phyloP scores from a whole-genome alignment of 2,888 invertebrate species.

The Eupelmus urozonus region DNA sequence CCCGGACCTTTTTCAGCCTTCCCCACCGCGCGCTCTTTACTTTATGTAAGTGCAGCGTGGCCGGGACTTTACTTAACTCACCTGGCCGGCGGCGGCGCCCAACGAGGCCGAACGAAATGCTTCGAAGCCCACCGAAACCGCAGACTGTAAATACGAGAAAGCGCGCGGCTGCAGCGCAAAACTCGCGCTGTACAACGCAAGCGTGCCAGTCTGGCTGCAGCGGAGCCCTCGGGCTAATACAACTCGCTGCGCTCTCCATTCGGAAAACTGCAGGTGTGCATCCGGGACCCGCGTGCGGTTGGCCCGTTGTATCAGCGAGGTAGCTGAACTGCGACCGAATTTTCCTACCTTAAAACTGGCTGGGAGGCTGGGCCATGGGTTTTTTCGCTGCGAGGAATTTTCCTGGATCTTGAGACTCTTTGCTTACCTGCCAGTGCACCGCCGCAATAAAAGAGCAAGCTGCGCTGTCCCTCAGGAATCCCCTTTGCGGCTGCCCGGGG shows the following conservation, averaged over 20 bases:
- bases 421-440: neutral
- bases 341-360: slow-evolving; percentile 15
- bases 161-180: slow-evolving; percentile 1
- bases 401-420: neutral
- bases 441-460: slow-evolving; percentile 13
- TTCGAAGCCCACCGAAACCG: slow-evolving; percentile 48
- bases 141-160: slow-evolving; percentile 52
- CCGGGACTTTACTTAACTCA: slow-evolving; percentile 41
- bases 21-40: slow-evolving; percentile 2
- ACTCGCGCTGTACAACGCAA: neutral
- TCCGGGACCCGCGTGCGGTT: slow-evolving; percentile 33
- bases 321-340: slow-evolving; percentile 20
- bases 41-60: slow-evolving; percentile 23
- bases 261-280: slow-evolving; percentile 23
- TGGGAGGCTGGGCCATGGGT: neutral
- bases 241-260: slow-evolving; percentile 32
- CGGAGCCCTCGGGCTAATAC: slow-evolving; percentile 15
- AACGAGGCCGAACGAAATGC: slow-evolving; percentile 53
- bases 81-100: slow-evolving; percentile 21
- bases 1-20: neutral
- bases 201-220: too few relatives aligned
- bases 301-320: slow-evolving; percentile 25
- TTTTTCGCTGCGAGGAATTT: neutral
- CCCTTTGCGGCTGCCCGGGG: neutral
- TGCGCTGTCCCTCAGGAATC: neutral